Base-by-base conservation (phyloP, 2,888 invertebrate genomes). In the Pheosia tremula region DNA sequence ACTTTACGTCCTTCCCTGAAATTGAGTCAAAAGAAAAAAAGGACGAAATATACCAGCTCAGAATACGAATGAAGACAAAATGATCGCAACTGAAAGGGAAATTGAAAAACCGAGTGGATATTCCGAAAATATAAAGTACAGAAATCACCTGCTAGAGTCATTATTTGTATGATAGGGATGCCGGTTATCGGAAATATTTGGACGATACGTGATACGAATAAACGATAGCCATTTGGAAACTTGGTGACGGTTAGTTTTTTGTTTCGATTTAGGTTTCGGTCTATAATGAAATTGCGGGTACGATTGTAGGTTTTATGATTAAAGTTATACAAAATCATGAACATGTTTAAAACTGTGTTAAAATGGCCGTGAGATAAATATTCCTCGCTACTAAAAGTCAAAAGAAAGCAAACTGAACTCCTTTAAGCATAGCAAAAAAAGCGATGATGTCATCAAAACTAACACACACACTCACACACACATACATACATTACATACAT, bases 41-140 rank as follows among this genome's bases (percentile, higher is more conserved):
- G 68, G 69, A 70, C 68, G 54, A 60, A 63, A 67, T 60, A 56
- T 72, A 74, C 80, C 67, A 75, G 71, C 68, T 63, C 63, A 63
- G 82, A 79, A 82, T 82, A 82, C 78, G 66, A 82, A 81, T 77
- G 73, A 76, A 76, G 70, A 66, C 70, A 45, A 75, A 77, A 82
- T 80, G 79, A 81, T 81, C 77, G 70, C 72, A 74, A 54, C 37
- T 38, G 53, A 77, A 74, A 76, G 77, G 77, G 73, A 79, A 81
- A 82, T 82, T 83, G 81, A 83, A 83, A 79, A 83, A 78, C 75
- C 69, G 69, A 71, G 67, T 66, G 74, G 74, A 75, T 64, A 70
- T 79, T 78, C 73, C 68, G 69, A 62, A 71, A 72, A 74, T 75
- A 78, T 80, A 79, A 78, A 78, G 67, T 77, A 80, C 77, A 71